Conservation (phyloP, 1,140 invertebrate genomes). For the Drosophila aff. region DNA sequence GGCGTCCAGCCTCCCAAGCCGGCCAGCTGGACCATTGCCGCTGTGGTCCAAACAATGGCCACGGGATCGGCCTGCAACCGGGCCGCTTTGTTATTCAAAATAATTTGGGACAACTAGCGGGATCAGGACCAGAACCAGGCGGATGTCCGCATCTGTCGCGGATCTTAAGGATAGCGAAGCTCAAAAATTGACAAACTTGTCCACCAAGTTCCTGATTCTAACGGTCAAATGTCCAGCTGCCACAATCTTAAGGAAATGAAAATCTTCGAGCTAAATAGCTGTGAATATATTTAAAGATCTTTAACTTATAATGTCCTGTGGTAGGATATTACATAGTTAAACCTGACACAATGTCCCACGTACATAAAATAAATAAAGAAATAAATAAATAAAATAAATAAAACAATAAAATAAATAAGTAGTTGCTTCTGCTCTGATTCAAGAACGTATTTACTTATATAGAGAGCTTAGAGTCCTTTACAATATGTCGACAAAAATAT, state of each 20-base stretch:
- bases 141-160: slow-evolving; percentile 29
- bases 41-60: slow-evolving; percentile 28
- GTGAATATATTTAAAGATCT: not conserved
- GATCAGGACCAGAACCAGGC: slow-evolving; percentile 5
- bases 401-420: too few species aligned
- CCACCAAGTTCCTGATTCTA: not conserved
- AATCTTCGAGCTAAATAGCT: not conserved
- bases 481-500: too few species aligned
- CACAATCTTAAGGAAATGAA: not conserved
- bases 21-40: slow-evolving; percentile 25
- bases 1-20: slow-evolving; percentile 63
- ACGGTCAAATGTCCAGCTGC: slow-evolving; percentile 9
- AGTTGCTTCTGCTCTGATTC: too few species aligned
- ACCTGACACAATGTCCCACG: too few species aligned
- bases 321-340: not conserved
- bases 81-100: slow-evolving; percentile 70
- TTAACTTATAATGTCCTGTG: not conserved
- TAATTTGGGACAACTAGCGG: slow-evolving; percentile 19
- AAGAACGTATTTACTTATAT: too few species aligned
- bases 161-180: slow-evolving; percentile 6
- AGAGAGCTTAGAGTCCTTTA: too few species aligned
- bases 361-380: too few species aligned
- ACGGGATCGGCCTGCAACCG: slow-evolving; percentile 7
- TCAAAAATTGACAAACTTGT: not conserved
- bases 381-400: too few species aligned